phyloP scores from a whole-genome alignment of 2,888 invertebrate genomes.

The Bellardia pandia region DNA sequence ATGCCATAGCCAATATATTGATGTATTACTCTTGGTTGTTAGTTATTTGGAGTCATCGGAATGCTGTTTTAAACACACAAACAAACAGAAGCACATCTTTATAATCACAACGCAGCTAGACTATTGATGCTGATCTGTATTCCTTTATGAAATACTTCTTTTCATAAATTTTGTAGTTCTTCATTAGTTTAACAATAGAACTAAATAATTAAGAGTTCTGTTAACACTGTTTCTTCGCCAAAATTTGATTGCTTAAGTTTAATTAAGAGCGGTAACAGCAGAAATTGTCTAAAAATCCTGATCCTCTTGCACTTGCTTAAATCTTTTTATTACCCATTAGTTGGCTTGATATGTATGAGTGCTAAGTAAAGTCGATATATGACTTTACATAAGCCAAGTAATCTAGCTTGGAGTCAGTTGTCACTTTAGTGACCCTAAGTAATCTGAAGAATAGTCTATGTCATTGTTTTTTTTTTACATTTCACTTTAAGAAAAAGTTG shows the following conservation, averaged over 20 bases:
- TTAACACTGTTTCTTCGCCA: background rate
- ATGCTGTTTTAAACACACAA: no score
- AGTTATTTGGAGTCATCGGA: no score
- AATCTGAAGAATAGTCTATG: no score
- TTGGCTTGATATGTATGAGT: no score
- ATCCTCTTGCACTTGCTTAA: background rate
- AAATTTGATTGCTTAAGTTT: background rate
- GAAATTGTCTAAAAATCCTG: background rate
- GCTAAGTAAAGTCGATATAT: no score
- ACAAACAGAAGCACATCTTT: no score
- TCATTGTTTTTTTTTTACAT: no score
- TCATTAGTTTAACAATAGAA: background rate
- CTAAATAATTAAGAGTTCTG: background rate
- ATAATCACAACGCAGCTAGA: no score
- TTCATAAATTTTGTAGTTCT: conserved; percentile 17
- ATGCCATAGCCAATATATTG: background rate
- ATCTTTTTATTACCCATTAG: background rate
- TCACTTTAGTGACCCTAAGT: no score
- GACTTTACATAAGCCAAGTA: no score
- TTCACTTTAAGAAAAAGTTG: no score
- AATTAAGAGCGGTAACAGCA: background rate
- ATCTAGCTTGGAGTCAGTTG: no score
- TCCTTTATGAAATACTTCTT: background rate
- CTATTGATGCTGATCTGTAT: background rate
- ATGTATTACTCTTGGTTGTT: background rate